A percentile compares a stretch with the other conserved stretches of the same genome.
Conservation (phyloP, 2,113 vertebrate genomes). For the Semnornis frantzii region DNA sequence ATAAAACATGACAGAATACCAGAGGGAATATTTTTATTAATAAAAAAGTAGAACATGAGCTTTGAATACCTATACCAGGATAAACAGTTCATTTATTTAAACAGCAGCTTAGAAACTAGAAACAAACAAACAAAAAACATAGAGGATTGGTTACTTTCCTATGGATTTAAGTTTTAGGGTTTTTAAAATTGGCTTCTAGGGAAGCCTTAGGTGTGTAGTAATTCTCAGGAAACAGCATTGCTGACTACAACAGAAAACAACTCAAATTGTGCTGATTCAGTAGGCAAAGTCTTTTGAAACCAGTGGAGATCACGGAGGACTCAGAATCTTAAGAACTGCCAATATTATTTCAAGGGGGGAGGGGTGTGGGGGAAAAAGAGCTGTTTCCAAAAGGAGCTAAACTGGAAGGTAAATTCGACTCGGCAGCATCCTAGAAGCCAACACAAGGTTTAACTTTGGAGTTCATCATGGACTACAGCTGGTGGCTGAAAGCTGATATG, state of each 20-base stretch:
- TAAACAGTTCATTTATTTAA: slow-evolving; percentile 37
- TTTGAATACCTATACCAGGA: slow-evolving; percentile 7
- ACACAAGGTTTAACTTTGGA: background rate
- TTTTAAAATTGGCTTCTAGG: background rate
- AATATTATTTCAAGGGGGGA: slow-evolving; percentile 10
- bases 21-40: slow-evolving; percentile 17
- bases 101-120: slow-evolving; percentile 36
- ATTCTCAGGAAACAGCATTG: slow-evolving; percentile 40
- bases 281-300: background rate
- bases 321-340: slow-evolving; percentile 14
- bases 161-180: background rate
- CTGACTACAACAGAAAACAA: slow-evolving; percentile 59
- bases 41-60: background rate
- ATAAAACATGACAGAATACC: slow-evolving; percentile 9
- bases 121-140: background rate
- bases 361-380: fast-evolving
- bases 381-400: slow-evolving; percentile 23
- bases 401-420: slow-evolving; percentile 1
- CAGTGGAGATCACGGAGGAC: background rate
- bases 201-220: background rate
- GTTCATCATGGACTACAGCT: slow-evolving; percentile 8
- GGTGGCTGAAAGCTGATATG: background rate
- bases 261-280: slow-evolving; percentile 26
- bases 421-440: background rate
- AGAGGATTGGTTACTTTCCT: background rate